These are phyloP conservation scores for Perdita meconis DNA, from an alignment of 2,888 invertebrate genomes.

Conservation along the genomic window DNA sequence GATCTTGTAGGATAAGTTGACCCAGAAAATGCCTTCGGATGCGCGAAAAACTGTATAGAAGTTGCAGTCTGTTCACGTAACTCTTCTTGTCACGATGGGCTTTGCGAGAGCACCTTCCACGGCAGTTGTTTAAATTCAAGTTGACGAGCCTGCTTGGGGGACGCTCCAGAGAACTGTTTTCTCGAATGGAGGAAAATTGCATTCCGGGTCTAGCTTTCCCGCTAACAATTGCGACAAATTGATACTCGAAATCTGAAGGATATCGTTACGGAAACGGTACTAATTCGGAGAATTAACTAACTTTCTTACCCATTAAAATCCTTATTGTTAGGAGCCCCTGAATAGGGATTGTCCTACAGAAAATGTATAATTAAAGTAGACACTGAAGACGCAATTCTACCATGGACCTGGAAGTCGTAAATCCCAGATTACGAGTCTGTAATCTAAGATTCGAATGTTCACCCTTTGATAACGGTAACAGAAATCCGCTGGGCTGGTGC, in stretches of 20 bases:
- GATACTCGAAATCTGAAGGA: not conserved
- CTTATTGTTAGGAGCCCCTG: too few species aligned
- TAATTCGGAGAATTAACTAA: not conserved
- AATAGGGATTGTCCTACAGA: too few species aligned
- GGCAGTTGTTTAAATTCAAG: constrained; percentile 7
- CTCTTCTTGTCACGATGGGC: not conserved
- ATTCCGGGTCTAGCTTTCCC: not conserved
- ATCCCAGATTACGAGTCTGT: too few species aligned
- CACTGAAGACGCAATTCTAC: too few species aligned
- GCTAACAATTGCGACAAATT: not conserved
- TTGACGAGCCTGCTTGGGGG: constrained; percentile 2
- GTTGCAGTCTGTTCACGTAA: constrained; percentile 3
- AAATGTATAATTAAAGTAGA: too few species aligned
- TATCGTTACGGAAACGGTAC: too few species aligned
- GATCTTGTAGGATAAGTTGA: not conserved
- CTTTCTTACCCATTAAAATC: too few species aligned
- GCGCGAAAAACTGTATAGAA: constrained; percentile 1
- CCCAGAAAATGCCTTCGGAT: constrained; percentile 11
- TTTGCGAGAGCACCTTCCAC: not conserved
- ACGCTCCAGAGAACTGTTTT: not conserved
- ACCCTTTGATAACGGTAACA: too few species aligned
- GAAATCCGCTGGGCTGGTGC: too few species aligned
- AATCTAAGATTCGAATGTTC: too few species aligned
- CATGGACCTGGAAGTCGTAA: too few species aligned
- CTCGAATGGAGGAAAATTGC: not conserved